Evolutionary conservation across 2,888 invertebrate species (phyloP), one percentile per base, ranked within the genome.

Genomic region (Stegana nigrithorax): DNA sequence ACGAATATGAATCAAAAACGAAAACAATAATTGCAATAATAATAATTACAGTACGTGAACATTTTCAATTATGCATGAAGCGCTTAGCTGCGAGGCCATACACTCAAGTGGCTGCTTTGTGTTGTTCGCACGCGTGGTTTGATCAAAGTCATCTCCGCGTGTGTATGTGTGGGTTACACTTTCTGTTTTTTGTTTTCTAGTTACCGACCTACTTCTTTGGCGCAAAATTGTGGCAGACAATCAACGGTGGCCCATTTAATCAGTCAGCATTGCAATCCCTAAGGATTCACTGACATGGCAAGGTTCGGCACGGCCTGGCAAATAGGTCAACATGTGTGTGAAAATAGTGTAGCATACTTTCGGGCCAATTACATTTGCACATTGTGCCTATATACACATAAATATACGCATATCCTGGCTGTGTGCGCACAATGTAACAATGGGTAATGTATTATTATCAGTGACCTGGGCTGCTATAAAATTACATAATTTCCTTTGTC

Each of bases 31-130:
- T n/a, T n/a, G n/a, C n/a, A n/a, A n/a, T n/a, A 55, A 32, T 55
- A 50, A 26, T 26, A 50, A 50, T 26, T 14, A 50, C 5, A 26
- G n/a, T 17, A 8, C n/a, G 12, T 12, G 14, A 10, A 47, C 10
- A 47, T 47, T 47, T 47, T 17, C 53, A 36, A 55, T 55, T 55
- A 7, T 36, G 10, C 36, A 55, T 55, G 32, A 55, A 32, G n/a
- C 53, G 36, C 36, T 55, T 36, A 55, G 19, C 19, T 55, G 36
- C 36, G 21, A 10, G 21, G 10, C 25, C 14, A n/a, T 17, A 17
- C 42, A 14, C 42, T 42, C 12, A 23, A n/a, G 7, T 50, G 25
- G 25, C 17, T 26, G 50, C 5, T 4, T n/a, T 10, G 14, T 14
- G 4, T 25, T 12, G 25, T 21, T 42, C 42, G 10, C 4, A 50